Evolutionary conservation across 2,888 invertebrate genomes (phyloP).

Genomic region (Cheilosia soror): DNA sequence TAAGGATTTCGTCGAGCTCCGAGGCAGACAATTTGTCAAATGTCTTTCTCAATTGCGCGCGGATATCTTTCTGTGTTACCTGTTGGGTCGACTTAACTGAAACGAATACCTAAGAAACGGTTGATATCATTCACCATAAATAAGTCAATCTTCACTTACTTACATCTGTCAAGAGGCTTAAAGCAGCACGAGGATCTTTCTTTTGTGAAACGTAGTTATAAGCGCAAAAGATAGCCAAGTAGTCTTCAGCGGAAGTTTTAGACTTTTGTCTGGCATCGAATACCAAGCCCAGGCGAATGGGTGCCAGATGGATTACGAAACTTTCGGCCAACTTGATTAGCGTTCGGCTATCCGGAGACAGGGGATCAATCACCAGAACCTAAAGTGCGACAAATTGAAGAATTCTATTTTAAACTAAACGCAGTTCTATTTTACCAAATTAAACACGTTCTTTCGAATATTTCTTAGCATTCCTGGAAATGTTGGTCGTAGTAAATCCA

Average conservation of each 20-base stretch:
- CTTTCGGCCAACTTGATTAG: constrained; percentile 95
- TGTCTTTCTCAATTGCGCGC: constrained; percentile 87
- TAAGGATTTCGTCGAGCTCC: constrained; percentile 91
- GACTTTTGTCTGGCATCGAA: constrained; percentile 86
- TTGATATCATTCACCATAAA: constrained; percentile 76
- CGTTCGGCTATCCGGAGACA: constrained; percentile 87
- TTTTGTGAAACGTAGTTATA: constrained; percentile 95
- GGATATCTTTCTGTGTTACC: constrained; percentile 88
- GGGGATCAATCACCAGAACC: constrained; percentile 94
- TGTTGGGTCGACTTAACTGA: constrained; percentile 84
- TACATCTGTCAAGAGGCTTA: constrained; percentile 94
- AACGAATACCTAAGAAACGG: constrained; percentile 85
- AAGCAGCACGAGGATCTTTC: constrained; percentile 90
- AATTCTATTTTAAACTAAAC: no score
- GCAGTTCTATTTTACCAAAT: constrained; percentile 86
- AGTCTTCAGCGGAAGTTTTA: constrained; percentile 87
- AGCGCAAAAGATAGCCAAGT: constrained; percentile 93
- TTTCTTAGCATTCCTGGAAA: constrained; percentile 98
- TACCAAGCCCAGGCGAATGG: constrained; percentile 94
- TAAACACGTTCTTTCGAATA: constrained; percentile 93
- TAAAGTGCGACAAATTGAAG: constrained; percentile 79
- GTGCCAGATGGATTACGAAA: constrained; percentile 95
- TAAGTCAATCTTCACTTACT: constrained; percentile 63
- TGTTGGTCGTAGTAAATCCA: constrained; percentile 96
- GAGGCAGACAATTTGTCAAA: constrained; percentile 85